Evolutionary conservation across 2,113 vertebrate genomes (phyloP).

Genomic region (Cyanocitta stelleri): DNA sequence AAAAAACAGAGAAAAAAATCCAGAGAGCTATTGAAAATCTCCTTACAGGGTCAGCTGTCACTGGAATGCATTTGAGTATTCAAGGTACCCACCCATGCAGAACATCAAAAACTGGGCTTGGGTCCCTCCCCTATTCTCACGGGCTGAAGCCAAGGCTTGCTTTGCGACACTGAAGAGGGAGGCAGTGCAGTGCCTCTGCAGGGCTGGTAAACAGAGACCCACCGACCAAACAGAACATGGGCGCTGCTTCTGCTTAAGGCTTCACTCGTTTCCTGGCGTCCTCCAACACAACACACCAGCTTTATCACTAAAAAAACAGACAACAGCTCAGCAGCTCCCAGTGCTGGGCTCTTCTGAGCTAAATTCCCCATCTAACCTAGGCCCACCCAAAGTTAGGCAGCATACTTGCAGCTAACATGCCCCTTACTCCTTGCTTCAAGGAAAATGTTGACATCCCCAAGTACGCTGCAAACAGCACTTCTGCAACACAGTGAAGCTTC

Average conservation of each 20-base stretch:
- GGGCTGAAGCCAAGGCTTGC: constrained; percentile 23
- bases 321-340: neutral
- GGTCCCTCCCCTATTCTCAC: constrained; percentile 62
- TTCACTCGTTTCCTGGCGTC: neutral
- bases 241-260: neutral
- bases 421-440: neutral
- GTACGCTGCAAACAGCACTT: neutral
- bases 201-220: constrained; percentile 19
- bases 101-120: constrained; percentile 77
- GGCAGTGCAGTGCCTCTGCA: constrained; percentile 16
- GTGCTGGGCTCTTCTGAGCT: neutral
- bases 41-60: constrained; percentile 71
- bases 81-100: constrained; percentile 75
- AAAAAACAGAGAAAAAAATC: neutral
- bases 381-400: neutral
- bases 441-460: neutral
- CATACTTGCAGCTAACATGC: neutral
- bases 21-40: constrained; percentile 65
- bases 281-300: neutral
- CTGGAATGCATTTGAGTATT: constrained; percentile 73
- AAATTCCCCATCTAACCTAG: neutral
- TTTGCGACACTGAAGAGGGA: constrained; percentile 28
- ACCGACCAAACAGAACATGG: neutral
- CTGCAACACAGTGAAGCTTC: neutral
- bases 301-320: neutral